These are phyloP conservation scores for Acanthornis magna DNA, from an alignment of 2,797 vertebrate species.

Conservation along the genomic window DNA sequence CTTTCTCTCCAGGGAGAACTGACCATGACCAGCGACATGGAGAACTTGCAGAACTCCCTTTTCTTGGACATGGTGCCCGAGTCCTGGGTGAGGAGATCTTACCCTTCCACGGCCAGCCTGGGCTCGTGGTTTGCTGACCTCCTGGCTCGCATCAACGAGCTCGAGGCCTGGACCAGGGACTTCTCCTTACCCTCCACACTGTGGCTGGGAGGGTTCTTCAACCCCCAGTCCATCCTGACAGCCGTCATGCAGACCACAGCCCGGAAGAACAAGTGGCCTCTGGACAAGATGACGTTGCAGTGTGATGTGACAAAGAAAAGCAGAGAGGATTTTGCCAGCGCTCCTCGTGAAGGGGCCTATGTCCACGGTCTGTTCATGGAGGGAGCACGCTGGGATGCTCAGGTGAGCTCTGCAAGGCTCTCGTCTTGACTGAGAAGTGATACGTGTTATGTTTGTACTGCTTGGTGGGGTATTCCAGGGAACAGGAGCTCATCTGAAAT, in stretches of 20 bases:
- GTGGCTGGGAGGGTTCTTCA: slow-evolving; percentile 94
- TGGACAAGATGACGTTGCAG: slow-evolving; percentile 91
- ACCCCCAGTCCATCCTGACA: slow-evolving; percentile 93
- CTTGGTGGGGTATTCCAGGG: neutral
- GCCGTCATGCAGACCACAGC: slow-evolving; percentile 93
- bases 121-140: slow-evolving; percentile 89
- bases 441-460: neutral
- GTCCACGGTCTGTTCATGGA: slow-evolving; percentile 93
- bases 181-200: slow-evolving; percentile 84
- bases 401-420: slow-evolving; percentile 63
- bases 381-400: slow-evolving; percentile 89
- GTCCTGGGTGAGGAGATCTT: slow-evolving; percentile 85
- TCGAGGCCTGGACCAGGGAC: slow-evolving; percentile 88
- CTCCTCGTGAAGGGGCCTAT: slow-evolving; percentile 89
- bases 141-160: slow-evolving; percentile 86
- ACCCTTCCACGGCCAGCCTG: slow-evolving; percentile 87
- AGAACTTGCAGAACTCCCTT: slow-evolving; percentile 86
- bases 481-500: neutral
- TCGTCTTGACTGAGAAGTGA: neutral
- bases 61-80: slow-evolving; percentile 87
- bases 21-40: slow-evolving; percentile 93
- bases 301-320: slow-evolving; percentile 93
- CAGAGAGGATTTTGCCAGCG: slow-evolving; percentile 84
- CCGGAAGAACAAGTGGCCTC: slow-evolving; percentile 87
- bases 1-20: slow-evolving; percentile 84